Percentiles rank a stretch among this genome's conserved stretches.
phyloP scores from a whole-genome alignment of 2,888 invertebrate species.

The Lissonota sp. region DNA sequence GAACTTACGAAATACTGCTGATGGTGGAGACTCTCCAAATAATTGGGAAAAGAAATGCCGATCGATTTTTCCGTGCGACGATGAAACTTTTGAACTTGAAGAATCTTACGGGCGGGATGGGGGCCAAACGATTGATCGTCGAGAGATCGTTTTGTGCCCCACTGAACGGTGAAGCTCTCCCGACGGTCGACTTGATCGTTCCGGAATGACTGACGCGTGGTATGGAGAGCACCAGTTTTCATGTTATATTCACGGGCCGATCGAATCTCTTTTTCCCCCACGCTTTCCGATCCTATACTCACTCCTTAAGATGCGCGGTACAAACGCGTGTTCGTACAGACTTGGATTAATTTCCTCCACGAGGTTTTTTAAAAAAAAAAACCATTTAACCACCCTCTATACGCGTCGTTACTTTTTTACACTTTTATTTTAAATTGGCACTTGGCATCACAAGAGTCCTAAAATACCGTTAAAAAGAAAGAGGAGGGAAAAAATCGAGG shows the following conservation, averaged over 20 bases:
- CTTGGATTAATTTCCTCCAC: background rate
- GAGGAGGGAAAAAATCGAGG: too few relatives aligned
- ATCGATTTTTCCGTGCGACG: background rate
- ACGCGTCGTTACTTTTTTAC: background rate
- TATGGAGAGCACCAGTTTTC: slow-evolving; percentile 69
- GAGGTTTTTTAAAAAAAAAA: slow-evolving; percentile 34
- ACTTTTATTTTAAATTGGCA: too few relatives aligned
- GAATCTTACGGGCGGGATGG: background rate
- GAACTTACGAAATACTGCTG: slow-evolving; percentile 35
- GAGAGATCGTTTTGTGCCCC: slow-evolving; percentile 20
- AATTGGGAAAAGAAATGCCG: background rate
- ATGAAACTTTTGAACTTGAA: slow-evolving; percentile 11
- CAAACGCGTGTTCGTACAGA: slow-evolving; percentile 2
- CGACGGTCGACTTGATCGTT: slow-evolving; percentile 47
- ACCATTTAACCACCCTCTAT: background rate
- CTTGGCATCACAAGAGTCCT: too few relatives aligned
- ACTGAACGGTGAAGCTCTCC: slow-evolving; percentile 31
- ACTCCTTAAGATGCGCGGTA: slow-evolving; percentile 13
- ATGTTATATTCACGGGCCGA: slow-evolving; percentile 62
- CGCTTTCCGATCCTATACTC: slow-evolving; percentile 4
- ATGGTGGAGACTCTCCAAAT: slow-evolving; percentile 7
- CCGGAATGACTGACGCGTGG: slow-evolving; percentile 70
- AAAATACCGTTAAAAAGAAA: too few relatives aligned
- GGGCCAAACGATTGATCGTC: slow-evolving; percentile 3
- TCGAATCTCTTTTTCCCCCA: slow-evolving; percentile 33